Evolutionary conservation across 2,113 vertebrate species (phyloP).

Genomic region (Zosterops borbonicus): DNA sequence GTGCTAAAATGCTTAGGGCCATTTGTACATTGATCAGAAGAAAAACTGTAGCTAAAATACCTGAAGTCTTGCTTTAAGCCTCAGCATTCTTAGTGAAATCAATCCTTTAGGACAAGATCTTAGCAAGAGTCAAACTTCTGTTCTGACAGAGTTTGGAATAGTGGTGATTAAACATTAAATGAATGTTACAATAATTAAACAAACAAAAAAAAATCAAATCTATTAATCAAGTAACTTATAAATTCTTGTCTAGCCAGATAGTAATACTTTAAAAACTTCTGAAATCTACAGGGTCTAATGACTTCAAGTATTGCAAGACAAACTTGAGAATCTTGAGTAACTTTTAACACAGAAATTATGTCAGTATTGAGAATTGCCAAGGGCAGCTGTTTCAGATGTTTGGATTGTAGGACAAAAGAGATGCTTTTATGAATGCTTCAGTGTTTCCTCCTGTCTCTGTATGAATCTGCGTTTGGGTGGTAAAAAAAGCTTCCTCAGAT

Average conservation of each 20-base stretch:
- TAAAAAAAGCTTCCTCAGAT: neutral
- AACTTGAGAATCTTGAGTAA: neutral
- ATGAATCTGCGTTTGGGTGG: neutral
- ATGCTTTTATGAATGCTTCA: neutral
- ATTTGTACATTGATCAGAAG: neutral
- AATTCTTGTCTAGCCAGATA: neutral
- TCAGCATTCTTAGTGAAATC: neutral
- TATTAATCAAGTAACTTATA: neutral
- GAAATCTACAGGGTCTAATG: neutral
- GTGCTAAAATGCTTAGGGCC: neutral
- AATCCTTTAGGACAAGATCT: neutral
- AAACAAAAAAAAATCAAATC: neutral
- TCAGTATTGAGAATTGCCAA: neutral
- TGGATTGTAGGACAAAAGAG: neutral
- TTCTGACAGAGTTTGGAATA: neutral
- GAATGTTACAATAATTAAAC: neutral
- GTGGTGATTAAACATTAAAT: neutral
- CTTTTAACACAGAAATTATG: neutral
- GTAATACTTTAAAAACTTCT: neutral
- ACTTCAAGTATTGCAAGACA: neutral
- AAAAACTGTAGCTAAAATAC: neutral
- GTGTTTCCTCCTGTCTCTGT: neutral
- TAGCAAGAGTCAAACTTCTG: neutral
- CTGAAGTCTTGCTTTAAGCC: neutral
- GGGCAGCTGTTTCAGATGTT: neutral